These are phyloP conservation scores for Laticauda colubrina DNA, from an alignment of 2,113 vertebrate genomes.

Conservation along the genomic window DNA sequence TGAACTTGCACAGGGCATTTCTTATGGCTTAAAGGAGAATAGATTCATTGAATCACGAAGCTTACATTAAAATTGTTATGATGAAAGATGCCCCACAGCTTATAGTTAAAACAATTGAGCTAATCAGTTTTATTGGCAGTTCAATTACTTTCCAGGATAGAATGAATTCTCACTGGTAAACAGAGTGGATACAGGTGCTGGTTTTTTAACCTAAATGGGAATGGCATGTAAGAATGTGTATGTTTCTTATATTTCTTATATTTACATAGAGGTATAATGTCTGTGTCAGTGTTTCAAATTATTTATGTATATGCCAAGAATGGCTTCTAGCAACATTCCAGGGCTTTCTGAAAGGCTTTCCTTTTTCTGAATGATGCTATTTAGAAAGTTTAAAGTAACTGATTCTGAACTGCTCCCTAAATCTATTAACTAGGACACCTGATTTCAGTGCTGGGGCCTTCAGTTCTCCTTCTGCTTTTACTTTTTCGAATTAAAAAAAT, in stretches of 20 bases:
- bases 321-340: background rate
- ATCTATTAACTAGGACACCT: too few species aligned
- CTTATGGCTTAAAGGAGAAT: background rate
- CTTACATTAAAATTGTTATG: background rate
- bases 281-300: background rate
- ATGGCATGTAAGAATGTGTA: background rate
- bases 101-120: background rate
- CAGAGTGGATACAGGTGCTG: background rate
- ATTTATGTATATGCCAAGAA: background rate
- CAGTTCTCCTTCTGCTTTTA: background rate
- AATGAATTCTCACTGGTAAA: background rate
- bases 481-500: background rate
- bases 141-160: background rate
- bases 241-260: background rate
- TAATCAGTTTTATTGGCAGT: background rate
- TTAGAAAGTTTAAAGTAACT: background rate
- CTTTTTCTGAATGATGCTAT: background rate
- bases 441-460: background rate
- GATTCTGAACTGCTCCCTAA: background rate
- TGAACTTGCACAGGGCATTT: background rate
- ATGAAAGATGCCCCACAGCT: background rate
- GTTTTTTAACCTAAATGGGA: background rate
- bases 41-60: background rate
- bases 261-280: background rate
- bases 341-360: background rate